Base-by-base conservation (phyloP, 1,140 invertebrate genomes). In the Drosophila ambigua region DNA sequence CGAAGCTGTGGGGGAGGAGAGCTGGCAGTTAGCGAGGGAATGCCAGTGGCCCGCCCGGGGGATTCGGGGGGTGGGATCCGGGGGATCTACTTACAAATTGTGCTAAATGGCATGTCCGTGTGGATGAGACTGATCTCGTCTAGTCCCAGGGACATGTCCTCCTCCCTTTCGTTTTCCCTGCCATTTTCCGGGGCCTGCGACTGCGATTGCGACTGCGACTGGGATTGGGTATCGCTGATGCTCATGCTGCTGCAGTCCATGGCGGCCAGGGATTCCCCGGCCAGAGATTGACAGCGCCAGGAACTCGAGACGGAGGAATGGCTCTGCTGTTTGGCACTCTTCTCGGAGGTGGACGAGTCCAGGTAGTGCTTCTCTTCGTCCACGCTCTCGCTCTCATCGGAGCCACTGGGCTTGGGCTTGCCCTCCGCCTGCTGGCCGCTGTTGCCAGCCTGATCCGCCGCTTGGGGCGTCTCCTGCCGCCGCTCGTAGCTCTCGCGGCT, bases 181-280 rank as follows among this genome's bases (percentile, higher is more conserved):
- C 11, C 26, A 28, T 65, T 67, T 6, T 51, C 54, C 2, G 68
- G 55, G 0, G 63, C 52, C 57, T 91, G 31, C 31, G 67, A 53
- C 57, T 91, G 31, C 31, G 67, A 53, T 23, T 69, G 28, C 15
- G 4, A 31, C 55, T 91, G 31, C 7, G 67, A 53, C 24, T 69
- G 28, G 2, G 4, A 31, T 9, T 31, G 84, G 13, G 92, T 93
- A 44, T 93, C 93, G 13, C 94, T 94, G 24, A 93, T 94, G 78
- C 93, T 94, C 52, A 75, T 75, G 55, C 93, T 94, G 16, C 94
- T 94, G 51, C 95, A 94, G 43, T 95, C 94, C 28, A 81, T 84
- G 49, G 74, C 79, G 0, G 94, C 94, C 93, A 95, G 94, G 0
- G 95, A 94, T 77, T 95, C 95, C 0, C 95, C 95, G 0, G 92